Conservation (phyloP, 2,797 vertebrate genomes). For the Chaunax sp. region DNA sequence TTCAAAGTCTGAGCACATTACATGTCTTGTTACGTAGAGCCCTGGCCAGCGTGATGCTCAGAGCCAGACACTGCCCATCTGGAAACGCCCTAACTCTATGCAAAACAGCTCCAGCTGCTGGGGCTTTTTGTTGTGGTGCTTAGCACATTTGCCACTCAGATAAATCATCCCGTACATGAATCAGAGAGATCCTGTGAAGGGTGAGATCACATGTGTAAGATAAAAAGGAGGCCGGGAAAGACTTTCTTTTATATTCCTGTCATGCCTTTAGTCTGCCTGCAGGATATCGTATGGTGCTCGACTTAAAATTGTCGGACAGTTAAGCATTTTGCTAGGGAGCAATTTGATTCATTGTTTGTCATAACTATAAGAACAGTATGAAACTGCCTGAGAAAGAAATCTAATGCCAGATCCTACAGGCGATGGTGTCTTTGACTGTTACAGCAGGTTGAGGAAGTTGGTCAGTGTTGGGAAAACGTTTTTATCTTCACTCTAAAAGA, state of each 20-base stretch:
- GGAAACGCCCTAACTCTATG: slow-evolving; percentile 36
- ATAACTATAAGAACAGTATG: slow-evolving; percentile 9
- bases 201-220: slow-evolving; percentile 16
- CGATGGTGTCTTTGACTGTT: slow-evolving; percentile 5
- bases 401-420: not conserved
- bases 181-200: slow-evolving; percentile 6
- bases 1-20: slow-evolving; percentile 66
- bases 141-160: slow-evolving; percentile 31
- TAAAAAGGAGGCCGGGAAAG: slow-evolving; percentile 17
- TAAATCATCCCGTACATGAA: slow-evolving; percentile 34
- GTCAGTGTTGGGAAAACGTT: slow-evolving; percentile 11
- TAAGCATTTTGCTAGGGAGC: slow-evolving; percentile 1
- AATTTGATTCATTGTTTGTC: slow-evolving; percentile 11
- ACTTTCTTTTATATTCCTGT: slow-evolving; percentile 33
- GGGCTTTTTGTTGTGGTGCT: slow-evolving; percentile 23
- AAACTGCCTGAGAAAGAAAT: slow-evolving; percentile 6
- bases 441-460: slow-evolving; percentile 4
- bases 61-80: slow-evolving; percentile 45
- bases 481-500: not conserved
- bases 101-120: slow-evolving; percentile 29
- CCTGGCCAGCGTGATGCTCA: slow-evolving; percentile 42
- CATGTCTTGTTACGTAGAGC: slow-evolving; percentile 63
- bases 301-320: slow-evolving; percentile 31
- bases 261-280: slow-evolving; percentile 42
- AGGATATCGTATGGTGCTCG: slow-evolving; percentile 15